Base-by-base conservation (phyloP, 2,113 vertebrate genomes). In the Burhinus bistriatus region DNA sequence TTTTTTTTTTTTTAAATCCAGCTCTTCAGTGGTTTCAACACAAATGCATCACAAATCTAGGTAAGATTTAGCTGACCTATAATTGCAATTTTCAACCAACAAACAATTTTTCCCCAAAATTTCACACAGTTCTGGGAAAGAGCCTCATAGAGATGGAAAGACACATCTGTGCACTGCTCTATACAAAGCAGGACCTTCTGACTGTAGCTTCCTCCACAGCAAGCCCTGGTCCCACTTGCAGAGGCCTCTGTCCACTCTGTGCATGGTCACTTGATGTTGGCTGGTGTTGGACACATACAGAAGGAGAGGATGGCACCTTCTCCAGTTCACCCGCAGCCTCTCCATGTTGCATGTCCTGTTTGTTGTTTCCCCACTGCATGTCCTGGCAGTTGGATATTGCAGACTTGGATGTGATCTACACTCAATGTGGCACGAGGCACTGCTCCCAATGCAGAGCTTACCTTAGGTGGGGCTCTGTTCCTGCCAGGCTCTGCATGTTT, bases 331-430 rank as follows among this genome's bases (percentile, higher is more conserved):
- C 22, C 6, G 1, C 36, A 66, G 40, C 59, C 34, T 84, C 23
- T 71, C 25, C 55, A 32, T 1, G 0, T 10, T 61, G 26, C 34
- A 6, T 14, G n/a, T 54, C 45, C 79, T 11, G 23, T 71, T 45
- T 6, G 0, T 23, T 1, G 2, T 59, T 76, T 90, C 18, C n/a
- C 22, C 25, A 12, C 5, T 0, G 0, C 17, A 17, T 0, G 0
- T 82, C 65, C 85, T 66, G 47, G 52, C 17, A 32, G 68, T 23
- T 49, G 68, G 34, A 21, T 12, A 15, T 44, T 52, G 15, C 34
- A 93, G 62, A 6, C 25, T 19, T 13, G 47, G 55, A 7, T 61
- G 65, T 40, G 75, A 1, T 34, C 61, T 68, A 45, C 20, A 4
- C 44, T 40, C 34, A 8, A 25, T 1, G 0, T 29, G 34, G 12